Evolutionary conservation across 2,113 vertebrate genomes (phyloP), one percentile per base, ranked within the genome.

Genomic region (Helogale parvula): DNA sequence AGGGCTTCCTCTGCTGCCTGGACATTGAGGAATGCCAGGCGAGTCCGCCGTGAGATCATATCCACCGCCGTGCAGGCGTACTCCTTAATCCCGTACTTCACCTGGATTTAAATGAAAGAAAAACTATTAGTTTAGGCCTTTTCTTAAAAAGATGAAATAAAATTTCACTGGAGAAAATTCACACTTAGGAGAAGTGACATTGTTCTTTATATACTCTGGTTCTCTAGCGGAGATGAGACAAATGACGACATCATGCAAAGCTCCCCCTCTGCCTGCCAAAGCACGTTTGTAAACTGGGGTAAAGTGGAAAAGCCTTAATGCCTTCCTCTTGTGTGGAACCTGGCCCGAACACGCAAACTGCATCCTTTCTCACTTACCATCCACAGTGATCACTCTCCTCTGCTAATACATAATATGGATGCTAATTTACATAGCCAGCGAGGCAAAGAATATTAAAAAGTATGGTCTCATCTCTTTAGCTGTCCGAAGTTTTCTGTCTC

Each of bases 1-100:
- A 99, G 98, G 0, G 99, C 99, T 96, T 99, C 99, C 35, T 99
- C 99, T 0, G 99, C 99, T 0, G 99, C 99, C 98, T 99, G 99
- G 68, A 99, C 99, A 7, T 99, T 99, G 33, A 99, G 98, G 96
- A 99, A 99, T 17, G 99, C 99, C 63, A 99, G 97, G 6, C 99
- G 99, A 0, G 99, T 99, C 4, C 99, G 99, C 0, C 99, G 99
- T 1, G 99, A 99, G n/a, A 99, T 99, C 83, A 99, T 98, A 33
- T 99, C 99, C 25, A 99, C 99, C 0, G 99, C 99, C 0, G 99
- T 99, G 98, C 99, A 99, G 9, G 99, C 99, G 0, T 99, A 99
- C 89, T 99, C 99, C 95, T 99, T 99, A 1, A 99, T 98, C 0
- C 99, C 99, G 0, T 99, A 99, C 69, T 99, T 98, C 8, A 99